These are phyloP conservation scores for Ptychobarbus kaznakovi DNA, from an alignment of 2,797 vertebrate species.

Conservation along the genomic window DNA sequence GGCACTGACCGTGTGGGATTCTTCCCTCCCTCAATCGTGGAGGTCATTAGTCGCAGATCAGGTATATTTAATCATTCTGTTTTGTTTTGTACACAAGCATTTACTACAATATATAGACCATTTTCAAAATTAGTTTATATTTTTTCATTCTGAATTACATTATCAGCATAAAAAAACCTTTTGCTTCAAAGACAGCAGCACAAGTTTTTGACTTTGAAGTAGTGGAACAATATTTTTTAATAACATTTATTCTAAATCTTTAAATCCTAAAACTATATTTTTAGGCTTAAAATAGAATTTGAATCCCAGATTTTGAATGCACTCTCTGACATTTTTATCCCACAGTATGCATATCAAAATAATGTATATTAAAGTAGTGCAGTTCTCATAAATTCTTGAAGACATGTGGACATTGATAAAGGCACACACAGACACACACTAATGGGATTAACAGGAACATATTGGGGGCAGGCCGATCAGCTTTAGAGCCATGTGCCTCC, in stretches of 20 bases:
- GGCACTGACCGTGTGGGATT: constrained; percentile 93
- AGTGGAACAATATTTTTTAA: background rate
- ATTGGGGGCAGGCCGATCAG: constrained; percentile 77
- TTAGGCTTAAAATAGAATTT: constrained; percentile 21
- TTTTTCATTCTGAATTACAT: background rate
- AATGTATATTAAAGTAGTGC: background rate
- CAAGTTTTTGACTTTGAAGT: background rate
- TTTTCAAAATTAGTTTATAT: background rate
- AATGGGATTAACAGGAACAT: constrained; percentile 76
- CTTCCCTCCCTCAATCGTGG: constrained; percentile 94
- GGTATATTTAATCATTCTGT: constrained; percentile 68
- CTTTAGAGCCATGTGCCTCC: constrained; percentile 68
- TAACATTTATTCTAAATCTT: background rate
- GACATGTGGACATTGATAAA: constrained; percentile 44
- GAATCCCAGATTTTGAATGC: constrained; percentile 14
- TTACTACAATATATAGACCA: background rate
- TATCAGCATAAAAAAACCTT: background rate
- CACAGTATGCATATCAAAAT: constrained; percentile 16
- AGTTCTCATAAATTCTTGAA: constrained; percentile 11
- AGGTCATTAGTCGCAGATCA: constrained; percentile 92
- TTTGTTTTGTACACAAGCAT: background rate
- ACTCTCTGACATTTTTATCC: background rate
- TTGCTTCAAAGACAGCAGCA: background rate
- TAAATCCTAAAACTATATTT: background rate
- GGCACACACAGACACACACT: constrained; percentile 59